Evolutionary conservation across 2,797 vertebrate genomes (phyloP).

Genomic region (Rachycentron canadum): DNA sequence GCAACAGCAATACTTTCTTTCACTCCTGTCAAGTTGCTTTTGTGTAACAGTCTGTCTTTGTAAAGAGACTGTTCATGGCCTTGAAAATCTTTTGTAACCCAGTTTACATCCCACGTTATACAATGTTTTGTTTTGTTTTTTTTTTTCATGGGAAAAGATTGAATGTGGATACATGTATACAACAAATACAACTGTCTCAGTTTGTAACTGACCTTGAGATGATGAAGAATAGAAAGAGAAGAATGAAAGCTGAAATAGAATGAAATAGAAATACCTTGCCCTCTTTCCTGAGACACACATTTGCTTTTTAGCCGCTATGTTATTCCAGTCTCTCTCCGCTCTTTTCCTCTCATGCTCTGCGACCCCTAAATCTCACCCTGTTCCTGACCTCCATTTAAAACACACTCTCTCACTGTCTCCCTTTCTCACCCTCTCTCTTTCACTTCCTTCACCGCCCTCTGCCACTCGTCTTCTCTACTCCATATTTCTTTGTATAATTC

Average conservation of each 20-base stretch:
- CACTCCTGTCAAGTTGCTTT: slow-evolving; percentile 36
- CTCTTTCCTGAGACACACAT: slow-evolving; percentile 49
- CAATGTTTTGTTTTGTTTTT: slow-evolving; percentile 37
- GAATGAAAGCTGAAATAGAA: slow-evolving; percentile 27
- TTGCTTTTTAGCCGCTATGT: slow-evolving; percentile 67
- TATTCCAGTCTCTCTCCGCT: slow-evolving; percentile 43
- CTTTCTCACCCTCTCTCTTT: slow-evolving; percentile 36
- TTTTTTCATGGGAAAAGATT: slow-evolving; percentile 12
- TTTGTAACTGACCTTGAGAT: slow-evolving; percentile 33
- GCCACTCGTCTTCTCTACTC: slow-evolving; percentile 16
- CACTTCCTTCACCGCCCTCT: slow-evolving; percentile 31
- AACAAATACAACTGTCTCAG: neutral
- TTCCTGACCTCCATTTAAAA: slow-evolving; percentile 61
- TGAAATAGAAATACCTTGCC: slow-evolving; percentile 33
- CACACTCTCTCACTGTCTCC: slow-evolving; percentile 21
- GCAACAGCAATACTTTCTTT: slow-evolving; percentile 31
- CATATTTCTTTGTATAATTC: slow-evolving; percentile 75
- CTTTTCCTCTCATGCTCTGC: slow-evolving; percentile 50
- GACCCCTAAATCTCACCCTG: slow-evolving; percentile 62
- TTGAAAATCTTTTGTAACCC: slow-evolving; percentile 59
- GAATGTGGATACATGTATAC: slow-evolving; percentile 24
- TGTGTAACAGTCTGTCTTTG: slow-evolving; percentile 32
- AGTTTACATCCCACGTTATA: slow-evolving; percentile 49
- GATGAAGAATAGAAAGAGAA: slow-evolving; percentile 65
- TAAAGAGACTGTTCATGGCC: slow-evolving; percentile 44